Conservation (phyloP, 2,797 vertebrate species). For the Amphiprion clarkii region DNA sequence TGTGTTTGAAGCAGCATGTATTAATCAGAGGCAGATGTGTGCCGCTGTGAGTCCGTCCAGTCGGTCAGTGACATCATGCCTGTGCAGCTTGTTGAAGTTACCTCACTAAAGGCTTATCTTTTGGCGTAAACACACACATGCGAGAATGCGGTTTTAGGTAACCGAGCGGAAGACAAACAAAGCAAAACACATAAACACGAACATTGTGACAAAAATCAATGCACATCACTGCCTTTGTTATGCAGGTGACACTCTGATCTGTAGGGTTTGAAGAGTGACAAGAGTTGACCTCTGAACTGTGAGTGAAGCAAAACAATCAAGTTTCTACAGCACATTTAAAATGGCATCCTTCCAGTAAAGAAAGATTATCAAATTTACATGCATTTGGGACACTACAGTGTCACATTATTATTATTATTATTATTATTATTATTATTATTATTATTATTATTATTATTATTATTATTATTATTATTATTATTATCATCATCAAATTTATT, state of each 20-base stretch:
- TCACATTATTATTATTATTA: too few species aligned
- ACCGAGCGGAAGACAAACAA: neutral
- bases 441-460: too few species aligned
- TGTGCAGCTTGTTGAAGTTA: constrained; percentile 49
- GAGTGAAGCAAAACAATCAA: too few species aligned
- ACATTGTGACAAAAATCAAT: neutral
- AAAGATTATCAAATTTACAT: too few species aligned
- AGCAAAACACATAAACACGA: constrained; percentile 18
- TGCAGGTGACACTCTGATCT: neutral
- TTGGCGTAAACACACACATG: constrained; percentile 26
- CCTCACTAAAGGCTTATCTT: constrained; percentile 53
- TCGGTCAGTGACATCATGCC: constrained; percentile 75
- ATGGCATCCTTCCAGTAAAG: too few species aligned
- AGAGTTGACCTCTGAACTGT: too few species aligned
- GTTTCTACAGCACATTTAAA: too few species aligned
- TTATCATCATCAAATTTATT: too few species aligned
- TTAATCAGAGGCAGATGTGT: constrained; percentile 69
- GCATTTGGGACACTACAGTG: too few species aligned
- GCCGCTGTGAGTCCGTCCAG: constrained; percentile 44
- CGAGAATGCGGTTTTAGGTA: neutral
- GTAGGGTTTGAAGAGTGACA: too few species aligned
- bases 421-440: too few species aligned
- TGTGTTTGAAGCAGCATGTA: constrained; percentile 23
- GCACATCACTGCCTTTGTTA: neutral
- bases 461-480: too few species aligned